phyloP scores from a whole-genome alignment of 2,113 vertebrate genomes.

The Origma solitaria region DNA sequence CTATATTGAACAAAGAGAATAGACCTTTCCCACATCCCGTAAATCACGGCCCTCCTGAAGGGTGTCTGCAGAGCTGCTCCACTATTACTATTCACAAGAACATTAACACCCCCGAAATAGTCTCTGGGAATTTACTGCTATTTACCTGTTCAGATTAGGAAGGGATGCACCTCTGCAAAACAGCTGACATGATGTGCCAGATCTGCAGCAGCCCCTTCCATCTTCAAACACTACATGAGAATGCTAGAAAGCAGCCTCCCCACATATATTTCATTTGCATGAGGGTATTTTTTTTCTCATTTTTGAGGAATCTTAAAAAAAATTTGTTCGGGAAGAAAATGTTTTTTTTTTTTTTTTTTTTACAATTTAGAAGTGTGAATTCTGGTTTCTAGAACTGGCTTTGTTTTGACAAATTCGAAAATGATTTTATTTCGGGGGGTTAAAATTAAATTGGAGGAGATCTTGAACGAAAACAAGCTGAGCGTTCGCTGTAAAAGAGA shows the following conservation, averaged over 20 bases:
- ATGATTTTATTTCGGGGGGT: not conserved
- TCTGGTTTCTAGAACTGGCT: not conserved
- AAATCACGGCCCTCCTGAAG: slow-evolving; percentile 39
- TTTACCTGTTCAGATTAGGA: slow-evolving; percentile 17
- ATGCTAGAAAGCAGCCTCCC: not conserved
- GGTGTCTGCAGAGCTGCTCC: not conserved
- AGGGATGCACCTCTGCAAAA: not conserved
- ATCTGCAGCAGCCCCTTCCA: not conserved
- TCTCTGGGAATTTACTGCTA: slow-evolving; percentile 41
- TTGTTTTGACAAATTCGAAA: not conserved
- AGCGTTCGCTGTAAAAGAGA: not conserved
- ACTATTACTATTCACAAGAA: slow-evolving; percentile 42
- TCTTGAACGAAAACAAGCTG: not conserved
- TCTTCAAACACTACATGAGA: not conserved
- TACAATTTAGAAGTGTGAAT: not conserved
- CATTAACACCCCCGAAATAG: slow-evolving; percentile 4
- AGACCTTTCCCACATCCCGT: not conserved
- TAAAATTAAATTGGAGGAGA: not conserved
- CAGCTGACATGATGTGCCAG: not conserved
- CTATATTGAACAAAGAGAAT: slow-evolving; percentile 54
- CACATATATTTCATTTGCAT: not conserved
- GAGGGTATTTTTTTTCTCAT: not conserved
- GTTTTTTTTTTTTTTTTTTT: not conserved
- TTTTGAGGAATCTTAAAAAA: not conserved
- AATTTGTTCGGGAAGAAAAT: not conserved